Base-by-base conservation (phyloP, 30 jellyfish, hydroid and myxozoan genomes). In the Aurelia sp. region DNA sequence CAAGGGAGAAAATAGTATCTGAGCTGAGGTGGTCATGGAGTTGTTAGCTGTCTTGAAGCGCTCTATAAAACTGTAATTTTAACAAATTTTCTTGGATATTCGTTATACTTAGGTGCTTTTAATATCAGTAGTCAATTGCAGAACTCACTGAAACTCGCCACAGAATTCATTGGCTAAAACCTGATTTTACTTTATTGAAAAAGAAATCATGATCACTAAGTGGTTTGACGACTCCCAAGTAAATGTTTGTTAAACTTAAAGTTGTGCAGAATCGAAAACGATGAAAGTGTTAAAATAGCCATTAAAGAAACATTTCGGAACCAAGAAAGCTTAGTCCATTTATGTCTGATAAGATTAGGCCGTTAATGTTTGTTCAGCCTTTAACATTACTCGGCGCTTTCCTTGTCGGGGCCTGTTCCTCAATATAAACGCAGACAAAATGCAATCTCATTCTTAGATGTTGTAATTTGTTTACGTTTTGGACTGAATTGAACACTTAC, bases 371-470 rank as follows among this genome's bases (percentile, higher is more conserved):
- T 71, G 35, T 62, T 59, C 63, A 75, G 62, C 75, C 40, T 58
- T 59, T 55, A 57, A 37, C 86, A 58, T 19, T 75, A 62, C 60
- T 62, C 64, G 76, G 40, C 35, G 30, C 13, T 75, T 74, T 58
- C 60, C 60, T 75, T 20, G 86, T 18, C 86, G 86, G 86, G 48
- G 19, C 62, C 86, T 75, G 18, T 75, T 33, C 58, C 40, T 21
- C 60, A 19, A 75, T 58, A 12, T 41, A 53, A 59, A 55, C 21
- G 17, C 33, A 57, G 86, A 75, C 74, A 55, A 58, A 59, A 0
- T 33, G 12, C 33, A 11, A 17, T 37, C 7, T 57, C 41, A 3
- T 75, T 58, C 19, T 13, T 55, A 48, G 50, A 20, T 20, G 16
- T 55, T 57, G 33, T 15, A 21, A 75, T 55, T 75, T 75, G 86